A percentile compares a stretch with the other conserved stretches of the same genome.
Conservation (phyloP, 2,888 invertebrate species). For the Caenorhabditis zanzibari region DNA sequence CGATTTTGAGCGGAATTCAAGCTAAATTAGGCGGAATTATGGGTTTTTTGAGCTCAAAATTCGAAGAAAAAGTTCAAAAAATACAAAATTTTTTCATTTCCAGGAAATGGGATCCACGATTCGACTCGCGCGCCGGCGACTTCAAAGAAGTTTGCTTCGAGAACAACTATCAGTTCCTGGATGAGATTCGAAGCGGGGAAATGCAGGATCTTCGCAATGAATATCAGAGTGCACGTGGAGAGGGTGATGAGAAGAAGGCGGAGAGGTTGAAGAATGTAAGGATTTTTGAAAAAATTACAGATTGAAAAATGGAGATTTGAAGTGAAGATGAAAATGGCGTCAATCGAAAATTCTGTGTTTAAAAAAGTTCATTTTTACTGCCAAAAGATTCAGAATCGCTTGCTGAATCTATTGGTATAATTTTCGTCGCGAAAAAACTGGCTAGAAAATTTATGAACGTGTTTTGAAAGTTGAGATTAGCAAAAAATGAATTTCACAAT, state of each 20-base stretch:
- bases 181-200: slow-evolving; percentile 76
- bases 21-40: background rate
- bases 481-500: too few relatives aligned
- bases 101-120: slow-evolving; percentile 79
- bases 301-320: too few relatives aligned
- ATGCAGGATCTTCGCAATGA: slow-evolving; percentile 63
- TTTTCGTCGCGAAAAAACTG: too few relatives aligned
- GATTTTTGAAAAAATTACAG: too few relatives aligned
- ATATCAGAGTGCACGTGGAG: slow-evolving; percentile 27
- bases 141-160: slow-evolving; percentile 77
- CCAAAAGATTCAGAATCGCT: too few relatives aligned
- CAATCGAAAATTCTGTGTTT: too few relatives aligned
- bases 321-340: too few relatives aligned
- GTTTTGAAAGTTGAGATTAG: too few relatives aligned
- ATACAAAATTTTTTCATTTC: background rate
- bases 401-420: too few relatives aligned
- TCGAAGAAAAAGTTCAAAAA: background rate
- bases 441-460: too few relatives aligned
- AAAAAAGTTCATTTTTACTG: too few relatives aligned
- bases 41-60: slow-evolving; percentile 3
- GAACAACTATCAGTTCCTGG: slow-evolving; percentile 79
- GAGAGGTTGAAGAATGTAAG: slow-evolving; percentile 50
- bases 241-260: slow-evolving; percentile 56
- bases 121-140: slow-evolving; percentile 77
- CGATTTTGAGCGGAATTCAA: too few relatives aligned